Conservation (phyloP, 2,888 invertebrate genomes). For the Nephrotoma flavescens region DNA sequence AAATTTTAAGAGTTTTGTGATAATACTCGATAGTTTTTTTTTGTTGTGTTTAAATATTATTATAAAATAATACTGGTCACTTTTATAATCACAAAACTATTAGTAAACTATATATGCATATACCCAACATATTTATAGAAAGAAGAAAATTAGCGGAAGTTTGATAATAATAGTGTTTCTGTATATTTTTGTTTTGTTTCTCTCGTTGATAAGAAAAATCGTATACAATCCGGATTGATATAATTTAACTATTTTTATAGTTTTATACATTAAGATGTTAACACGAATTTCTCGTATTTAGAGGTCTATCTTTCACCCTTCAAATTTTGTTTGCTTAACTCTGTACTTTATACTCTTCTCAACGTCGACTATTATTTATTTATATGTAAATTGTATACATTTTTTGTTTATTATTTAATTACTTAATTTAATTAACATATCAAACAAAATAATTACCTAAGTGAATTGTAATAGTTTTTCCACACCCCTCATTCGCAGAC, state of each 20-base stretch:
- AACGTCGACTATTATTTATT: not conserved
- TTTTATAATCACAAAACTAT: not conserved
- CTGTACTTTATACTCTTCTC: too few species aligned
- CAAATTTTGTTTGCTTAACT: not conserved
- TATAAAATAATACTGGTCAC: not conserved
- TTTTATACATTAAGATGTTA: not conserved
- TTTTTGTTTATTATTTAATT: not conserved
- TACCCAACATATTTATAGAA: not conserved
- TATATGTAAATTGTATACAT: not conserved
- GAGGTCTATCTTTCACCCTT: not conserved
- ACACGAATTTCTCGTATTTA: not conserved
- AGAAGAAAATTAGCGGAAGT: not conserved
- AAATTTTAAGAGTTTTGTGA: not conserved
- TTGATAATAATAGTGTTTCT: not conserved
- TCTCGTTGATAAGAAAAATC: not conserved
- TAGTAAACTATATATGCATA: not conserved
- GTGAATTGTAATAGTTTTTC: not conserved
- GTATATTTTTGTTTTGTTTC: not conserved
- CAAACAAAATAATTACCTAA: not conserved
- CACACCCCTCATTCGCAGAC: not conserved
- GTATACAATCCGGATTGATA: not conserved
- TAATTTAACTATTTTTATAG: not conserved
- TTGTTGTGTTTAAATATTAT: not conserved
- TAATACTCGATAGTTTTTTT: not conserved
- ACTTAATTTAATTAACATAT: not conserved